Evolutionary conservation across 1,140 invertebrate species (phyloP).

Genomic region (Pogonognathellus flavescens): DNA sequence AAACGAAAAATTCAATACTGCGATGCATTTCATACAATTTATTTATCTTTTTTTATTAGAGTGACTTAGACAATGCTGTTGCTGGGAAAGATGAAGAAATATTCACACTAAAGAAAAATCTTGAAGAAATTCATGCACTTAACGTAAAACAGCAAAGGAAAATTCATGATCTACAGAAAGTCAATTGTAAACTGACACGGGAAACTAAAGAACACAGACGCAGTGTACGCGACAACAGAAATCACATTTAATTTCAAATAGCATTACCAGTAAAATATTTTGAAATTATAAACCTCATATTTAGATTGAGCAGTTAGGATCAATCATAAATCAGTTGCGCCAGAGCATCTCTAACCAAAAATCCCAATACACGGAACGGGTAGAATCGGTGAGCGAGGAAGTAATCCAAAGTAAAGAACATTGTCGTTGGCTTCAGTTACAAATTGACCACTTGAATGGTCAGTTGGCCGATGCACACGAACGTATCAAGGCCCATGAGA

Average conservation of each 20-base stretch:
- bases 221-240: slow-evolving; percentile 58
- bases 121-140: slow-evolving; percentile 32
- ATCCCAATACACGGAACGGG: slow-evolving; percentile 44
- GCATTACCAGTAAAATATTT: neutral
- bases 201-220: slow-evolving; percentile 32
- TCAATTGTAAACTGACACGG: slow-evolving; percentile 39
- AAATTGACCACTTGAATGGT: slow-evolving; percentile 62
- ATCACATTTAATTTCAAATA: too few species aligned
- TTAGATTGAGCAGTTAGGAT: slow-evolving; percentile 55
- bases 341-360: slow-evolving; percentile 56
- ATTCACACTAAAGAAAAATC: neutral
- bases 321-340: slow-evolving; percentile 49
- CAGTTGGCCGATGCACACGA: slow-evolving; percentile 63
- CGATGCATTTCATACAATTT: too few species aligned
- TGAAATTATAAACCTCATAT: neutral
- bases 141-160: slow-evolving; percentile 52
- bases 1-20: too few species aligned
- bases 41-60: neutral
- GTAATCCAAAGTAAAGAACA: slow-evolving; percentile 52
- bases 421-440: slow-evolving; percentile 61
- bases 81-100: slow-evolving; percentile 50
- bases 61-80: neutral
- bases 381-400: slow-evolving; percentile 34
- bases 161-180: slow-evolving; percentile 58
- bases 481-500: slow-evolving; percentile 59